These are phyloP conservation scores for Phasia obesa DNA, from an alignment of 2,888 invertebrate species.

Conservation along the genomic window DNA sequence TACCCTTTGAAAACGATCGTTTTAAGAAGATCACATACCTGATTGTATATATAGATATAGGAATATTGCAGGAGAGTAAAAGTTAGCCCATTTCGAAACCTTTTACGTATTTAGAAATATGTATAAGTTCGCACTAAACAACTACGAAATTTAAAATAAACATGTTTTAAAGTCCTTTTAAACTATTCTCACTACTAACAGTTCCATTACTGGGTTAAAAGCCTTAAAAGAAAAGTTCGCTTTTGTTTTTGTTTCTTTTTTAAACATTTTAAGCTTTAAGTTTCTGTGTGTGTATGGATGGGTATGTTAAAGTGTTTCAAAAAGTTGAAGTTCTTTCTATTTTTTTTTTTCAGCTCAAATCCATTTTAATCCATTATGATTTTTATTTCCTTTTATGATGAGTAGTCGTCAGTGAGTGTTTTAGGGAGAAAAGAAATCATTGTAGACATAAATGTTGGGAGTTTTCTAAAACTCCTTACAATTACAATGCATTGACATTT, in stretches of 20 bases:
- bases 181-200: neutral
- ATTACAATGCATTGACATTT: constrained; percentile 16
- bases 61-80: no score
- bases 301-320: neutral
- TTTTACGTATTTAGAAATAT: no score
- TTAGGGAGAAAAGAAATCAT: constrained; percentile 22
- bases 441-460: neutral
- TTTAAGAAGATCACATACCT: no score
- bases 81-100: no score
- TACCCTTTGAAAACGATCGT: no score
- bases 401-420: constrained; percentile 41
- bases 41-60: no score
- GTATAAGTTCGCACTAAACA: no score
- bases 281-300: neutral
- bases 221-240: constrained; percentile 29
- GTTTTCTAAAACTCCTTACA: constrained; percentile 14
- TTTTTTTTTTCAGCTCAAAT: constrained; percentile 17
- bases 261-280: constrained; percentile 1
- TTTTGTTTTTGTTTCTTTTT: neutral
- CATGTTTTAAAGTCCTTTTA: constrained; percentile 13
- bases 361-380: constrained; percentile 55
- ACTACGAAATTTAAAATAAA: no score
- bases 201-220: constrained; percentile 46
- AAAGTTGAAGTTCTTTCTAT: constrained; percentile 30
- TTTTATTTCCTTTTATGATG: constrained; percentile 28